These are phyloP conservation scores for Momotus momota DNA, from an alignment of 2,797 vertebrate species.

Conservation along the genomic window DNA sequence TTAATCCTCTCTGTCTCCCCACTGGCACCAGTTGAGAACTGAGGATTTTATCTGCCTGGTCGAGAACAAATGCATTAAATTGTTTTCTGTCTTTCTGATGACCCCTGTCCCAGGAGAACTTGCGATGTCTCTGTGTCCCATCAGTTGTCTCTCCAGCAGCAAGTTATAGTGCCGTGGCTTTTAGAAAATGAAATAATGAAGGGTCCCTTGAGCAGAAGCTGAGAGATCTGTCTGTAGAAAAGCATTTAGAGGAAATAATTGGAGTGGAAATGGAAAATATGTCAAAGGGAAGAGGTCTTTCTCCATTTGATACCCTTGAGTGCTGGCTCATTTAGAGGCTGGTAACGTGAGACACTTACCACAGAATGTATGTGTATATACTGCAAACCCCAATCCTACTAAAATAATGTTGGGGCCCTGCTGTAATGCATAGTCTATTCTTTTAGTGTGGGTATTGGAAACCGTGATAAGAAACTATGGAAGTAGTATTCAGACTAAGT, in stretches of 20 bases:
- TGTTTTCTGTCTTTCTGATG: not conserved
- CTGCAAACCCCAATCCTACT: not conserved
- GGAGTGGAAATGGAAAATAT: constrained; percentile 24
- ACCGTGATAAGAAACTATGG: not conserved
- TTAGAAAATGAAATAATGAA: constrained; percentile 41
- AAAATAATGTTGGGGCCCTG: not conserved
- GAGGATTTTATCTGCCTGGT: not conserved
- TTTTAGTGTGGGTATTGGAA: not conserved
- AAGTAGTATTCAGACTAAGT: not conserved
- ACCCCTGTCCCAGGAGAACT: not conserved
- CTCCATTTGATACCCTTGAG: constrained; percentile 36
- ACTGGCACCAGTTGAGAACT: not conserved
- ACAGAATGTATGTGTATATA: not conserved
- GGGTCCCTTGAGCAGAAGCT: constrained; percentile 16
- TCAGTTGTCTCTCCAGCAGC: constrained; percentile 10
- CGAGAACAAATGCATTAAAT: not conserved
- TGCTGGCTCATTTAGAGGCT: not conserved
- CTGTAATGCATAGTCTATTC: not conserved
- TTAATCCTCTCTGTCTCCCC: not conserved
- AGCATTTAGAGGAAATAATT: constrained; percentile 46
- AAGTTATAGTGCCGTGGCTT: not conserved
- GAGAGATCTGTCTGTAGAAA: not conserved
- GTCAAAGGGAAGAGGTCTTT: constrained; percentile 16
- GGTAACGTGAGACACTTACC: constrained; percentile 10
- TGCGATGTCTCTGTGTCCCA: not conserved